Conservation (phyloP, 2,888 invertebrate species). For the Troides aeacus region DNA sequence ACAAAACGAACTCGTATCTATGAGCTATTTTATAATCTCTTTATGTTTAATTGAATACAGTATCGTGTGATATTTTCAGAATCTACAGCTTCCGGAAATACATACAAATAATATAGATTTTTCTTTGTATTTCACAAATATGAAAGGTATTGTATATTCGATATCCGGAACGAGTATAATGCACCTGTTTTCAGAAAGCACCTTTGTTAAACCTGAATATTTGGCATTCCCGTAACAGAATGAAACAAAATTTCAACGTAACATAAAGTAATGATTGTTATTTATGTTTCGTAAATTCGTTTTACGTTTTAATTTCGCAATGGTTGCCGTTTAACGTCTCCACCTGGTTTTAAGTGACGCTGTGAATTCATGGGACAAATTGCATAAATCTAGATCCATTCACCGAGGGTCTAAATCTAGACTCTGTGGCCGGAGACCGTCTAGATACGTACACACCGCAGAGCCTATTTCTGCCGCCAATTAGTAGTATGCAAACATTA, state of each 20-base stretch:
- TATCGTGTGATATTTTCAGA: constrained; percentile 17
- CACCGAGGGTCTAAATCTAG: too few species aligned
- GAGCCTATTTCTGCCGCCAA: too few species aligned
- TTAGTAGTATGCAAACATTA: too few species aligned
- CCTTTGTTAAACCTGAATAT: constrained; percentile 10
- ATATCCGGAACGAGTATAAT: constrained; percentile 11
- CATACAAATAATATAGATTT: constrained; percentile 10
- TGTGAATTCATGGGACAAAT: background rate
- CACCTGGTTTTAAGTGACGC: background rate
- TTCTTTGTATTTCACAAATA: constrained; percentile 10
- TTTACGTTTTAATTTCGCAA: background rate
- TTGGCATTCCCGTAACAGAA: background rate
- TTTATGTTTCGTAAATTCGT: too few species aligned
- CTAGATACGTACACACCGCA: too few species aligned
- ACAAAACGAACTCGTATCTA: too few species aligned
- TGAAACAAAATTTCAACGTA: too few species aligned
- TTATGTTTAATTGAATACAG: constrained; percentile 12
- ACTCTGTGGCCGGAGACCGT: too few species aligned
- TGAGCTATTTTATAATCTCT: background rate
- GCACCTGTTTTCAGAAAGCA: constrained; percentile 2
- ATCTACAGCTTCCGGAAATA: background rate
- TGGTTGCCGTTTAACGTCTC: background rate
- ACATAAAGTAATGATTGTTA: too few species aligned
- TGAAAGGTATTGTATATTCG: constrained; percentile 9
- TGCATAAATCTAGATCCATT: background rate